phyloP scores from a whole-genome alignment of 2,797 vertebrate species.

The Phalanger gymnotis region DNA sequence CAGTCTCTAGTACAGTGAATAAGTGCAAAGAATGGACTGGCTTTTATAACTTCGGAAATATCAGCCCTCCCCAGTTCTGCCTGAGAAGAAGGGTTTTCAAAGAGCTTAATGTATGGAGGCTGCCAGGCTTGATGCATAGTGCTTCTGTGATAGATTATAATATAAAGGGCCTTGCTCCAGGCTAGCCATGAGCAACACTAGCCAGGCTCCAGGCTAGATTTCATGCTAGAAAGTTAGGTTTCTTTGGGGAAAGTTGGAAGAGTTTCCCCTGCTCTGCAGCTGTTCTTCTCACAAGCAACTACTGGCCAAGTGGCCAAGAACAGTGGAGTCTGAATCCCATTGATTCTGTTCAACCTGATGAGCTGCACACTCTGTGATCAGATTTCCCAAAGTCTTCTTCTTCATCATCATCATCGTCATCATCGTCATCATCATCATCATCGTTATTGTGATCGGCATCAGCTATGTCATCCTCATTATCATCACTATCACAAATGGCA shows the following conservation, averaged over 20 bases:
- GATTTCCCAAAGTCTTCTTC: not conserved
- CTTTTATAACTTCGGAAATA: not conserved
- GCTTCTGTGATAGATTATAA: not conserved
- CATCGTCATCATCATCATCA: not conserved
- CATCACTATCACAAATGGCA: not conserved
- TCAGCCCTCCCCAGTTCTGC: not conserved
- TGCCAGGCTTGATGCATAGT: not conserved
- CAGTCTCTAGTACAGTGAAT: not conserved
- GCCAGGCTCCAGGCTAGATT: not conserved
- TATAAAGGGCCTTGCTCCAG: not conserved
- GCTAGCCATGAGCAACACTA: not conserved
- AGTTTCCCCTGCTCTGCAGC: not conserved
- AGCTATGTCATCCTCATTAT: too few species aligned
- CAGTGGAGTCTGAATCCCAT: not conserved
- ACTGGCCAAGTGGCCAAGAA: not conserved
- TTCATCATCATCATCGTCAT: not conserved
- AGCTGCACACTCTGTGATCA: not conserved
- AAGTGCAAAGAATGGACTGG: not conserved
- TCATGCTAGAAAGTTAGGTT: not conserved
- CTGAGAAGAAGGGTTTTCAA: not conserved
- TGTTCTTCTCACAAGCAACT: accelerated
- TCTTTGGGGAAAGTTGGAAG: not conserved
- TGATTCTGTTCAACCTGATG: not conserved
- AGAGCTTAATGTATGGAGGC: not conserved
- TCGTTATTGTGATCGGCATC: not conserved